A percentile compares a stretch with the other conserved stretches of the same genome.
Evolutionary conservation across 2,888 invertebrate genomes (phyloP).

Genomic region (Pollenia amentaria): DNA sequence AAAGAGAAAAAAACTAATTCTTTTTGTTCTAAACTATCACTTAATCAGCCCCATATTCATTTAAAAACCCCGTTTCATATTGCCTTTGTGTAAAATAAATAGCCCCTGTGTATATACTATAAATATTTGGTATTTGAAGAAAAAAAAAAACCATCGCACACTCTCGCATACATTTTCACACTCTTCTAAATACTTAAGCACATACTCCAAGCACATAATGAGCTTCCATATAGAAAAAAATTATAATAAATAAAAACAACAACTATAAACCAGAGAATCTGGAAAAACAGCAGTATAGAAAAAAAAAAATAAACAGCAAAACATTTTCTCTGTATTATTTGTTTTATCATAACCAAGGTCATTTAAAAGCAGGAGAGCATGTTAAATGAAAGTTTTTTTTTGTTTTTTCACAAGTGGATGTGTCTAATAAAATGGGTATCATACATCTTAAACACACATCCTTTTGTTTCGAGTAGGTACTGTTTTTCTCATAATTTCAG

Average conservation of each 20-base stretch:
- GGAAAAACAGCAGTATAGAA: neutral
- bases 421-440: conserved; percentile 29
- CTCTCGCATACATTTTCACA: neutral
- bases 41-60: neutral
- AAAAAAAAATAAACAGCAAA: neutral
- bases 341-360: conserved; percentile 48
- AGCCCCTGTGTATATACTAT: neutral
- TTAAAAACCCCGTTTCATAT: neutral
- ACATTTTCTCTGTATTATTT: conserved; percentile 9
- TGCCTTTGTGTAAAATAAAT: conserved; percentile 7
- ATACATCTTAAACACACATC: conserved; percentile 16
- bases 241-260: neutral
- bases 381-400: conserved; percentile 30
- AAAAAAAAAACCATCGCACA: neutral
- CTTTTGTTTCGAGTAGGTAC: conserved; percentile 29
- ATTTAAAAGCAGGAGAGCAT: neutral
- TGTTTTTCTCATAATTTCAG: neutral
- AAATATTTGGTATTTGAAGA: no score
- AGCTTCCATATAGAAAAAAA: neutral
- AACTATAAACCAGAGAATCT: conserved; percentile 6
- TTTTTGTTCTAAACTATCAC: no score
- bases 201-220: conserved; percentile 34
- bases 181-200: conserved; percentile 37
- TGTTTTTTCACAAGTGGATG: neutral
- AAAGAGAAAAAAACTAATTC: no score